phyloP scores from a whole-genome alignment of 1,140 invertebrate species.

The Drosophila elegans region DNA sequence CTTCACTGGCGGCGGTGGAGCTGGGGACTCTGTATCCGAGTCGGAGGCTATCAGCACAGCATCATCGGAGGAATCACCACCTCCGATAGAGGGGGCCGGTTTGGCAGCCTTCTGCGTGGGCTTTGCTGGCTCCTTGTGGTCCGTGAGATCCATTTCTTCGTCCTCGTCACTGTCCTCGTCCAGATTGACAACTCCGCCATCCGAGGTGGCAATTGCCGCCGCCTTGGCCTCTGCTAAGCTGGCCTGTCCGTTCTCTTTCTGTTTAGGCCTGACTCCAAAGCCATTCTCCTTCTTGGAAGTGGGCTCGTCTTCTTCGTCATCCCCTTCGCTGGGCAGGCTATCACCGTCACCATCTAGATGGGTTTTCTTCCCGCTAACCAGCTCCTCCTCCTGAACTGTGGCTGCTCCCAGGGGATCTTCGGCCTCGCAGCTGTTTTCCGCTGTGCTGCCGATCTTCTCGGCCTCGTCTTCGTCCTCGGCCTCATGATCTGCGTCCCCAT shows the following conservation, averaged over 20 bases:
- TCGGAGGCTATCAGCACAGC: constrained; percentile 78
- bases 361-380: constrained; percentile 33
- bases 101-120: constrained; percentile 20
- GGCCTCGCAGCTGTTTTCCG: constrained; percentile 73
- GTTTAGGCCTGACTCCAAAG: constrained; percentile 43
- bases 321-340: constrained; percentile 53
- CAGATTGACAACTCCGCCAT: constrained; percentile 57
- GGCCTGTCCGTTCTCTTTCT: constrained; percentile 69
- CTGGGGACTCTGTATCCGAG: constrained; percentile 69
- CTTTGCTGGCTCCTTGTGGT: constrained; percentile 27
- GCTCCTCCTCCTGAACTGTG: constrained; percentile 42
- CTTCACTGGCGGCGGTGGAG: constrained; percentile 31
- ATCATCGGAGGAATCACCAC: constrained; percentile 72
- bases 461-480: constrained; percentile 61
- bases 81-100: constrained; percentile 37
- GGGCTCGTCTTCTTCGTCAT: constrained; percentile 11
- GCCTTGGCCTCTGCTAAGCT: constrained; percentile 44
- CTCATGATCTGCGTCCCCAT: constrained; percentile 71
- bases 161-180: constrained; percentile 82
- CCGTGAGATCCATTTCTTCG: constrained; percentile 59
- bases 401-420: constrained; percentile 70
- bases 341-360: constrained; percentile 44
- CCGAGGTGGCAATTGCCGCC: constrained; percentile 15
- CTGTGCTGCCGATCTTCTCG: constrained; percentile 76
- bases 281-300: constrained; percentile 52